Base-by-base conservation (phyloP, 2,113 vertebrate genomes). In the Myxocyprinus asiaticus region DNA sequence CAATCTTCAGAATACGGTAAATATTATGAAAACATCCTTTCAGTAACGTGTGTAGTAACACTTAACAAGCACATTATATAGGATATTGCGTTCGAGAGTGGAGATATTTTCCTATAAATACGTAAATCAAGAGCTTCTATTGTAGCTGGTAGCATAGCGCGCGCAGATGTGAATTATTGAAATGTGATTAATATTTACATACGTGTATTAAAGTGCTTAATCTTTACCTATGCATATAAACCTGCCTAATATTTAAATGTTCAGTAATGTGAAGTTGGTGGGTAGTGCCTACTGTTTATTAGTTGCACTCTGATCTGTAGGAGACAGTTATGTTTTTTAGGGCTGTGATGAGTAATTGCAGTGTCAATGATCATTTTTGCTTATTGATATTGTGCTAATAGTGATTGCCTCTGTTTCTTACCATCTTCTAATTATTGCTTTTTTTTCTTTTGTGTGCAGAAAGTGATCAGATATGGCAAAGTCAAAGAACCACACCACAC, bases 401-500 rank as follows among this genome's bases (percentile, higher is more conserved):
- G 9, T 1, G 4, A 17, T 56, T 8, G 9, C 6, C 11, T 9
- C 9, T 14, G 4, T 66, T 8, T 65, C 48, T 33, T 33, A 3
- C 22, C 22, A 33, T 33, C 22, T 9, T 5, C 33, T 1, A 22
- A 9, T 10, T 58, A 10, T 58, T 67, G 15, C 17, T 43, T 42
- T 48, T 14, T 69, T 15, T 63, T 48, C 10, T 64, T 59, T 42
- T 9, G 44, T 7, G 72, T 12, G 48, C 51, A 94, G 92, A 84
- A 85, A 58, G 58, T 73, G 66, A 67, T 78, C 82, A 64, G 79
- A 90, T 76, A 99, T 99, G 97, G 97, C 97, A 33, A 99, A 99
- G 94, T 99, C 97, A 7, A 99, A 99, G 94, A 99, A 99, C 88
- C 97, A 98, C 92, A 99, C 97, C 83, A 96, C 95, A 59, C 97